Conservation (phyloP, 2,888 invertebrate species). For the Ichneumoninae sp. region DNA sequence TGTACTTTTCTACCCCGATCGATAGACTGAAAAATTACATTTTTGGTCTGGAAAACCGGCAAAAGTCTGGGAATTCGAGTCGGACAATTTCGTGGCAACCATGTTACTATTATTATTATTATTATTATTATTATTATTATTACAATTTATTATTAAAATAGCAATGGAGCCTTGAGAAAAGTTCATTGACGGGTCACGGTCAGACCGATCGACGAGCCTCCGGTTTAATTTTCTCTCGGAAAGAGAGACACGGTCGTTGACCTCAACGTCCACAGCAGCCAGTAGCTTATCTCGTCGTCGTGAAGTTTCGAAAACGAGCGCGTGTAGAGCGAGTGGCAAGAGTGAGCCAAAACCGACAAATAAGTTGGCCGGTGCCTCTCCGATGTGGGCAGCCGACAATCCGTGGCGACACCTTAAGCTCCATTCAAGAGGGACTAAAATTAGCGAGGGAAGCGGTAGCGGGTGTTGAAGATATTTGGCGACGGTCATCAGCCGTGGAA, state of each 20-base stretch:
- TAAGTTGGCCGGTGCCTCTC: neutral
- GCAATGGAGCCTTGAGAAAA: neutral
- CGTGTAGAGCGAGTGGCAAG: neutral
- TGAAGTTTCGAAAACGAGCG: slow-evolving; percentile 68
- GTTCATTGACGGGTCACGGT: neutral
- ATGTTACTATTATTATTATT: neutral
- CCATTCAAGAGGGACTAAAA: slow-evolving; percentile 73
- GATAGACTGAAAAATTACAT: no score
- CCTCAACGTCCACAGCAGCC: slow-evolving; percentile 48
- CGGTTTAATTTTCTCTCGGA: slow-evolving; percentile 3
- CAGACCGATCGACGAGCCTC: neutral
- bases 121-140: neutral
- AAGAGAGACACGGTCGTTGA: slow-evolving; percentile 55
- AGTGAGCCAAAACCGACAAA: neutral
- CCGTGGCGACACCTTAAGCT: slow-evolving; percentile 56
- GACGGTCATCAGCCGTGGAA: slow-evolving; percentile 48
- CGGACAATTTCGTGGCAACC: no score
- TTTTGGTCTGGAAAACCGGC: no score
- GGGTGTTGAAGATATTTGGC: slow-evolving; percentile 63
- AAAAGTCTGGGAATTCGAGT: no score
- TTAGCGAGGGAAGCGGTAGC: slow-evolving; percentile 72
- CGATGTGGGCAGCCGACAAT: slow-evolving; percentile 5
- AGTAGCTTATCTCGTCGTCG: slow-evolving; percentile 65
- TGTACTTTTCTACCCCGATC: no score
- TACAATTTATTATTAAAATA: neutral